Conservation (phyloP, 1,140 invertebrate species). For the Drosophila lini region DNA sequence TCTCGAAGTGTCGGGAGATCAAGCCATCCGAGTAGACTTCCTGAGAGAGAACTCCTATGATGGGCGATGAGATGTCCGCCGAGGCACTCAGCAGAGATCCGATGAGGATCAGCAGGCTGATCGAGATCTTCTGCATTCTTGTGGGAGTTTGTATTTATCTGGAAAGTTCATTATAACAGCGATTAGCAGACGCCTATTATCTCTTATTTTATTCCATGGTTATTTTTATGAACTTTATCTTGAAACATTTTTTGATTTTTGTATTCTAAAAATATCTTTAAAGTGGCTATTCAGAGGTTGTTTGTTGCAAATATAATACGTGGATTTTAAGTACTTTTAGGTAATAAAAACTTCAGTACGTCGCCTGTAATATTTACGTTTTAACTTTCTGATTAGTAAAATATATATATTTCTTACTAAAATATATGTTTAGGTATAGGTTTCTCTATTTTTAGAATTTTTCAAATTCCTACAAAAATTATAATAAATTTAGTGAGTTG, state of each 20-base stretch:
- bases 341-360: neutral
- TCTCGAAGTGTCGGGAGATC: conserved; percentile 59
- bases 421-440: neutral
- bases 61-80: conserved; percentile 44
- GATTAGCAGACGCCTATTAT: neutral
- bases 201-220: neutral
- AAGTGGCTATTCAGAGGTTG: neutral
- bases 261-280: neutral
- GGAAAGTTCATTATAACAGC: neutral
- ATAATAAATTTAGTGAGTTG: neutral
- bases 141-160: neutral
- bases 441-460: neutral
- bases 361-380: neutral
- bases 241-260: too few relatives aligned
- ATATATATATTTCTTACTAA: neutral
- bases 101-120: conserved; percentile 7
- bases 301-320: neutral
- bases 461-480: neutral
- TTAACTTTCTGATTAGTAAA: neutral
- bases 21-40: conserved; percentile 79
- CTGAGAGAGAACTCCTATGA: conserved; percentile 85
- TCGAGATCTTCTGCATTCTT: conserved; percentile 4
- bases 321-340: neutral
- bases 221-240: neutral
- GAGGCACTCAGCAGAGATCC: conserved; percentile 2